Evolutionary conservation across 2,113 vertebrate genomes (phyloP), one percentile per base, ranked within the genome.

Genomic region (Chloebia gouldiae): DNA sequence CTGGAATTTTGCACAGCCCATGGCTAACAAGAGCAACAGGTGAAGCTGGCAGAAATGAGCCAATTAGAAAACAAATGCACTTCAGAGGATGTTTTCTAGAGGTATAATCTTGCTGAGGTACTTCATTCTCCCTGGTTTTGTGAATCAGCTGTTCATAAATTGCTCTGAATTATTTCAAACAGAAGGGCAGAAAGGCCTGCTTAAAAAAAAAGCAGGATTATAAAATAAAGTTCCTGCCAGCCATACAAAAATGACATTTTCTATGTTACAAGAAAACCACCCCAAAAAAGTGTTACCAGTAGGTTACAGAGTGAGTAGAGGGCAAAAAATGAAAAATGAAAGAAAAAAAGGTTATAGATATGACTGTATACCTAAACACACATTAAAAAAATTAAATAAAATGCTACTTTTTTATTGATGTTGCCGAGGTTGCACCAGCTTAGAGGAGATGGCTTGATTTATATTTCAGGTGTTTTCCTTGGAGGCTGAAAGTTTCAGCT

Each of bases 231-330:
- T 47, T 88, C 27, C 70, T 69, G 59, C 31, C 21, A 90, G 44
- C 14, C 35, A 22, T n/a, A 73, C 11, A 44, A n/a, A 75, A 85
- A 61, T 56, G 42, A 5, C n/a, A 28, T 49, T 64, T 63, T 64
- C 39, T 54, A 54, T 1, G 0, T 33, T 37, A 15, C 3, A 17
- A 37, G 23, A 42, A 31, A 4, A 9, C 3, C 5, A 4, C 6
- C 16, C 15, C 23, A 39, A 35, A 68, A 68, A 70, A 22, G 42
- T 68, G 11, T 45, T 77, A 61, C 37, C 2, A 1, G n/a, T 33
- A 31, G n/a, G 12, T 42, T 9, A 1, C 49, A 60, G 24, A 37
- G 14, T 22, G 44, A 68, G 23, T 25, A 54, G 22, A 60, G 15
- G 28, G 7, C 3, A 81, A 93, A 71, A 0, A 0, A 77, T 27